Evolutionary conservation across 2,888 invertebrate genomes (phyloP).

Genomic region (Romanomermis culicivorax): DNA sequence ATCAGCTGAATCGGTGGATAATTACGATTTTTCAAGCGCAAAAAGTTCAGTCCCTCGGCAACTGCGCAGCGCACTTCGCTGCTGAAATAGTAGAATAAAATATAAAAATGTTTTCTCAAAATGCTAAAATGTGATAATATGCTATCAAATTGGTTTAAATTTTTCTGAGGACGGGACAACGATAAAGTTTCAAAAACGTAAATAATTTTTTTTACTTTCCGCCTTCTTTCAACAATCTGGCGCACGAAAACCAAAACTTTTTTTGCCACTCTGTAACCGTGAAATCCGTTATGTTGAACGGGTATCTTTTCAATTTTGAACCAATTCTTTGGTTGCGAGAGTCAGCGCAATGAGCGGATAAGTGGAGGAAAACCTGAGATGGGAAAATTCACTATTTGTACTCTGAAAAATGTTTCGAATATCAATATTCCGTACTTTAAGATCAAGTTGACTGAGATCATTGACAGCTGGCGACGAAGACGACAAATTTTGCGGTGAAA

Average conservation of each 20-base stretch:
- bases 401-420: neutral
- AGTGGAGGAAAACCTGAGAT: neutral
- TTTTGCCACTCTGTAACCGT: neutral
- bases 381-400: neutral
- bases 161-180: too few species aligned
- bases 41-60: neutral
- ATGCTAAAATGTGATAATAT: too few species aligned
- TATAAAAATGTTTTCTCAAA: neutral
- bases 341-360: neutral
- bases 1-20: neutral
- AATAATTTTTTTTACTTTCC: neutral
- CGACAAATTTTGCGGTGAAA: neutral
- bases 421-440: neutral
- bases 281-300: neutral
- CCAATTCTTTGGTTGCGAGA: neutral
- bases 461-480: neutral
- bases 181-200: too few species aligned
- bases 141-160: too few species aligned
- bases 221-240: neutral
- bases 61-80: neutral
- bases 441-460: neutral
- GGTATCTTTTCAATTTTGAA: neutral
- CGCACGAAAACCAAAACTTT: neutral
- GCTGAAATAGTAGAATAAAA: neutral
- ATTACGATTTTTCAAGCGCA: neutral